Base-by-base conservation (phyloP, 2,888 invertebrate species). In the Invenusta paracnida region DNA sequence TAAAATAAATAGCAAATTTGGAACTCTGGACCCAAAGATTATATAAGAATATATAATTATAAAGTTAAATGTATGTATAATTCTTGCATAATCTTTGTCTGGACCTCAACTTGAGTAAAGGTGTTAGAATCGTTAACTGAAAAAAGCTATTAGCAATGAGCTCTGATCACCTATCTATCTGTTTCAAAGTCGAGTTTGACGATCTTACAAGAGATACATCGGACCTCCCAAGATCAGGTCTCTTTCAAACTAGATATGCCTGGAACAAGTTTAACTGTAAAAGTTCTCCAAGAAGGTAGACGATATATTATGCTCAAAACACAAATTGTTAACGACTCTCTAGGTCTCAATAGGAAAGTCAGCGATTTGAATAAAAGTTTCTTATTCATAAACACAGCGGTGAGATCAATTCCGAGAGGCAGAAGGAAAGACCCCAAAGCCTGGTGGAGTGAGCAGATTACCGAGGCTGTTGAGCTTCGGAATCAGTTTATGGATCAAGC, bases 131-230 rank as follows among this genome's bases (percentile, higher is more conserved):
- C 79, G 2, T 5, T 5, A 79, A 79, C 29, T 79, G 79, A n/a
- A 28, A 28, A 79, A 79, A 11, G 5, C 79, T 79, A 25, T 5
- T 5, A 13, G 83, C 48, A 5, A 83, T 73, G 81, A 83, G 86
- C n/a, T 83, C 29, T 81, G 30, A 66, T 17, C 86, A 83, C 25
- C 83, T 79, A 17, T 83, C 84, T 17, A 86, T 28, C 17, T 85
- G n/a, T n/a, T n/a, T n/a, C n/a, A 27, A 79, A 27, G 23, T 79
- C 23, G 79, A 79, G 79, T 13, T 79, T n/a, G 79, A 79, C 27
- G 79, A n/a, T n/a, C 79, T 79, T 25, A 27, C 11, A 5, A n/a
- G 23, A 79, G 11, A 79, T 11, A 79, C 27, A 5, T 11, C 79
- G 23, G 11, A 79, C 23, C 27, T 79, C 23, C 79, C 79, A n/a